phyloP scores from a whole-genome alignment of 2,797 vertebrate genomes.

The Hydrophis major region DNA sequence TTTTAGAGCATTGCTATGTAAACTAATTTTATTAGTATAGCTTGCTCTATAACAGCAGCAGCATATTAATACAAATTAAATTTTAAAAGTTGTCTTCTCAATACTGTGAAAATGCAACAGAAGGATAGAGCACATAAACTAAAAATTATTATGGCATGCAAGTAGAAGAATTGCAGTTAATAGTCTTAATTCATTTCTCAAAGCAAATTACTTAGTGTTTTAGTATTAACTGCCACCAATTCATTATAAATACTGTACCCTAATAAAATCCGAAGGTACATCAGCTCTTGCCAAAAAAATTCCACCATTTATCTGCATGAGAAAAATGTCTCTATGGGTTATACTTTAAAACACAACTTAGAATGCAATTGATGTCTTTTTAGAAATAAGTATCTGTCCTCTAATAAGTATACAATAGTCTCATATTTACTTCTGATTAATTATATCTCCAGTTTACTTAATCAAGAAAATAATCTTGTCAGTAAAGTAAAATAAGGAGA shows the following conservation, averaged over 20 bases:
- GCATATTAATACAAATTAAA: slow-evolving; percentile 36
- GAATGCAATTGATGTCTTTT: neutral
- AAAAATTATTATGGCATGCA: slow-evolving; percentile 55
- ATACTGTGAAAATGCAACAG: slow-evolving; percentile 23
- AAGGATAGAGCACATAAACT: slow-evolving; percentile 28
- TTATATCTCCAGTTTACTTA: neutral
- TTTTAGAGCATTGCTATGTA: slow-evolving; percentile 58
- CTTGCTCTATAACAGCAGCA: slow-evolving; percentile 55
- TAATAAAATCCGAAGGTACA: slow-evolving; percentile 74
- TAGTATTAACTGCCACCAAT: slow-evolving; percentile 60
- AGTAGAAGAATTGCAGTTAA: slow-evolving; percentile 62
- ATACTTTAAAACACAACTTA: slow-evolving; percentile 51
- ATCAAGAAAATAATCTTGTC: slow-evolving; percentile 2
- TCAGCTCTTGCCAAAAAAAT: slow-evolving; percentile 75
- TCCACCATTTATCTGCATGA: slow-evolving; percentile 89
- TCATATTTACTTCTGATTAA: slow-evolving; percentile 36
- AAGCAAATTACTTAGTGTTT: slow-evolving; percentile 37
- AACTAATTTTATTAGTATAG: slow-evolving; percentile 60
- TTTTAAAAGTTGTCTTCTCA: slow-evolving; percentile 46
- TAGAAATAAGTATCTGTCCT: neutral
- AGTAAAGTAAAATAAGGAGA: neutral
- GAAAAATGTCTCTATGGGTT: slow-evolving; percentile 71
- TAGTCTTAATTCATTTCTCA: neutral
- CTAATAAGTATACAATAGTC: neutral
- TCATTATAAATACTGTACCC: slow-evolving; percentile 86